Base-by-base conservation (phyloP, 2,888 invertebrate species). In the Epirrita christyi region DNA sequence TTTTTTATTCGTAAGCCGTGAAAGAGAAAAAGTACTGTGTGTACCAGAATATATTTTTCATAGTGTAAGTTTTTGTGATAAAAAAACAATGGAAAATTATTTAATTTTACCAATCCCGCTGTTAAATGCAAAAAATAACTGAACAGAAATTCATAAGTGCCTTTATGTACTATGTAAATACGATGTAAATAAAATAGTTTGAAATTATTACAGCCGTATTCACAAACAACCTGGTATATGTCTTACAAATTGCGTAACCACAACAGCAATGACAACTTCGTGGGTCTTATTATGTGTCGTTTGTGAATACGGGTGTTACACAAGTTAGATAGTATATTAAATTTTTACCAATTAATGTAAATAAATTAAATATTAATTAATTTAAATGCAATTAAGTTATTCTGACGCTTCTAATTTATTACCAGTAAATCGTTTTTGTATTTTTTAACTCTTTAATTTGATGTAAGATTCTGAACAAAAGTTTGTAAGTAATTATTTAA, bases 401-500 rank as follows among this genome's bases (percentile, higher is more conserved):
- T 71, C 63, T 59, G 59, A 65, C 64, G 80, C 80, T 78, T 76
- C 66, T 85, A 79, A 83, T 81, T 85, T 85, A 82, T 85, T 76
- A 71, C 64, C 64, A 63, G 48, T 48, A 63, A 55, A 48, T 62
- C 49, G 59, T 61, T 61, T 71, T 66, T 58, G 15, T 54, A 56
- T 28, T 67, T 66, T 67, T 70, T 57, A 64, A 55, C 54, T 9
- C 65, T 59, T 60, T 56, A 47, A 45, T 61, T 58, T 45, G 57
- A 62, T 55, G 47, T 51, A 56, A 62, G 50, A 50, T 61, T 52
- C 56, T 59, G 59, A 64, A 61, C 64, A 63, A 66, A 60, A 49
- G 66, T 72, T 78, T 79, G 73, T 79, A 74, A 80, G 73, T 79
- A 73, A 80, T 76, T 83, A 86, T 87, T 88, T 88, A 86, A 86